A percentile compares a stretch with the other conserved stretches of the same genome.
Conservation (phyloP, 2,888 invertebrate genomes). For the Epistrophe grossulariae region DNA sequence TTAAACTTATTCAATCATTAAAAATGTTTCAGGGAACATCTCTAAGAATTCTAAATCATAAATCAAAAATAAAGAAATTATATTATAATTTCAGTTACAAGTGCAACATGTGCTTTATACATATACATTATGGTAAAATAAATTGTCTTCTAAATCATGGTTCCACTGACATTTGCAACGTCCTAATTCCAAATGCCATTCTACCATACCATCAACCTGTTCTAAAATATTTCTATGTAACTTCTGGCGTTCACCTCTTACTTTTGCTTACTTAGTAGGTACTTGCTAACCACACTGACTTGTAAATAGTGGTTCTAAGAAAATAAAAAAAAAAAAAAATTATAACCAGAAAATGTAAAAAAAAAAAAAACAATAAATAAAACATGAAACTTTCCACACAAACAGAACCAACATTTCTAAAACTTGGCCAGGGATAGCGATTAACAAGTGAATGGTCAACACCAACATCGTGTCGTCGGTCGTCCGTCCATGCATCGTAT, state of each 20-base stretch:
- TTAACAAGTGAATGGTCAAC: slow-evolving; percentile 52
- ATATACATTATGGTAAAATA: neutral
- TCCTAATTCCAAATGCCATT: slow-evolving; percentile 69
- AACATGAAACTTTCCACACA: slow-evolving; percentile 66
- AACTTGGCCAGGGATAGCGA: slow-evolving; percentile 42
- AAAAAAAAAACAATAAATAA: slow-evolving; percentile 12
- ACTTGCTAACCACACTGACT: slow-evolving; percentile 6
- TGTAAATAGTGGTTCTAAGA: slow-evolving; percentile 51
- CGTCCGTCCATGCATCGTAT: neutral
- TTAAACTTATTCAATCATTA: too few species aligned
- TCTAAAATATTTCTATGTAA: slow-evolving; percentile 19
- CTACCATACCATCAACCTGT: slow-evolving; percentile 52
- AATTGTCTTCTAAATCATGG: slow-evolving; percentile 31
- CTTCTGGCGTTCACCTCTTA: slow-evolving; percentile 23
- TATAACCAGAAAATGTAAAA: slow-evolving; percentile 52
- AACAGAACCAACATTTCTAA: slow-evolving; percentile 49
- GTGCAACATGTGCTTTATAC: neutral
- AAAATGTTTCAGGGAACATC: neutral
- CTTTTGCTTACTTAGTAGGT: slow-evolving; percentile 1
- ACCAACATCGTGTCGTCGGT: neutral
- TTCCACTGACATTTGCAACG: slow-evolving; percentile 67
- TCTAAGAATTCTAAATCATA: neutral
- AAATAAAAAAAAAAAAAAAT: slow-evolving; percentile 22
- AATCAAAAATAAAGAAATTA: neutral
- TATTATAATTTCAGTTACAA: slow-evolving; percentile 7